Evolutionary conservation across 2,888 invertebrate genomes (phyloP), one percentile per base, ranked within the genome.

Genomic region (Aphidius colemani): DNA sequence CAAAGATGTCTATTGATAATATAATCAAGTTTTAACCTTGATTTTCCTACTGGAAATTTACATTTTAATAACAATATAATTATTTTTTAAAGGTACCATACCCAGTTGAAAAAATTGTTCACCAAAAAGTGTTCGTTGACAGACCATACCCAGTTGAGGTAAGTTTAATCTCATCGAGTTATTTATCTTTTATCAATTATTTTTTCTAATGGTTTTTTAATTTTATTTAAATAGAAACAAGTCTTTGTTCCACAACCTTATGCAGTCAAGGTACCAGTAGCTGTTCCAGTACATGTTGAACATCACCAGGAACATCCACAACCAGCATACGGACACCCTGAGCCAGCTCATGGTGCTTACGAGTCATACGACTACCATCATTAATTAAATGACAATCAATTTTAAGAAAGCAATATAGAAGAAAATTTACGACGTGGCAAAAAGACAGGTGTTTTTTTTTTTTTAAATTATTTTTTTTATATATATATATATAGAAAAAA

Each of bases 71-170:
- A 18, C 13, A 18, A 2, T 18, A 18, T 18, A 18, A 18, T 30
- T 30, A 30, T 30, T 30, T 4, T 30, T 30, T 30, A 30, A 30
- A 30, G 30, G 30, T 30, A 30, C 30, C 30, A 30, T 30, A 30
- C 30, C 90, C 92, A 76, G 91, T 92, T 71, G 83, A 90, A 78
- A 89, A 88, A 58, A 88, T 87, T 72, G 89, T 89, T 62, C 92
- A 90, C 88, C 90, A 68, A 90, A 85, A 87, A 71, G 90, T 90
- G 7, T 69, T 65, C 44, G 74, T 75, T 46, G 73, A 73, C 51
- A 71, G 71, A 49, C 90, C 88, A 87, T 83, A 87, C 87, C 82
- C 92, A 11, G 88, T 92, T 61, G 86, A 90, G 41, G 85, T 90
- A 44, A 90, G 30, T 18, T 18, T 18, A 18, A 18, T 18, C 13